A percentile compares a stretch with the other conserved stretches of the same genome.
These are phyloP conservation scores for Micronycteris hirsuta DNA, from an alignment of 2,113 vertebrate species.

Conservation along the genomic window DNA sequence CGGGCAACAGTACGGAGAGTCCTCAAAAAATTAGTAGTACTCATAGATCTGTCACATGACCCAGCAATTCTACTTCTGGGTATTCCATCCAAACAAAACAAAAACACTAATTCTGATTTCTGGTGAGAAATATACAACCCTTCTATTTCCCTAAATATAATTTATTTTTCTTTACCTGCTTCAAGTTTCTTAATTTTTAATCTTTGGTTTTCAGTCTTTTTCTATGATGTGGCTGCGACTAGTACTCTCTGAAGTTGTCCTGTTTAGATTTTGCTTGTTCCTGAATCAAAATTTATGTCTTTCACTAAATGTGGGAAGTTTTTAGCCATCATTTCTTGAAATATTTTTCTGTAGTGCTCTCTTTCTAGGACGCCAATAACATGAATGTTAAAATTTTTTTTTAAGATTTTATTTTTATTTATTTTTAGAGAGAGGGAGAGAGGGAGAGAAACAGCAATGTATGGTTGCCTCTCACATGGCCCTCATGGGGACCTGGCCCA, in stretches of 20 bases:
- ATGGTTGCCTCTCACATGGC: no score
- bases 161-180: not conserved
- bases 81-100: not conserved
- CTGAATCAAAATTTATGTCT: no score
- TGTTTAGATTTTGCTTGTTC: no score
- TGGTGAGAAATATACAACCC: not conserved
- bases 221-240: no score
- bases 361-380: not conserved
- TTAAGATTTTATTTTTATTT: no score
- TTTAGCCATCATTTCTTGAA: not conserved
- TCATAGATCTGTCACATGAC: not conserved
- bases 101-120: not conserved
- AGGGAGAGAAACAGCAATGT: no score
- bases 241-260: no score
- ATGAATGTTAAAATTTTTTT: not conserved
- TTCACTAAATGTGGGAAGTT: no score
- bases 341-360: not conserved
- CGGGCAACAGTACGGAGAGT: not conserved
- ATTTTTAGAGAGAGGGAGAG: no score
- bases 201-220: no score
- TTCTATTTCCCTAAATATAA: not conserved
- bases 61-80: not conserved
- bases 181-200: not conserved
- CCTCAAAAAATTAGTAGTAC: no score
- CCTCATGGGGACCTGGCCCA: no score